A percentile compares a stretch with the other conserved stretches of the same genome.
These are phyloP conservation scores for Eilema griseolum DNA, from an alignment of 2,888 invertebrate genomes.

Conservation along the genomic window DNA sequence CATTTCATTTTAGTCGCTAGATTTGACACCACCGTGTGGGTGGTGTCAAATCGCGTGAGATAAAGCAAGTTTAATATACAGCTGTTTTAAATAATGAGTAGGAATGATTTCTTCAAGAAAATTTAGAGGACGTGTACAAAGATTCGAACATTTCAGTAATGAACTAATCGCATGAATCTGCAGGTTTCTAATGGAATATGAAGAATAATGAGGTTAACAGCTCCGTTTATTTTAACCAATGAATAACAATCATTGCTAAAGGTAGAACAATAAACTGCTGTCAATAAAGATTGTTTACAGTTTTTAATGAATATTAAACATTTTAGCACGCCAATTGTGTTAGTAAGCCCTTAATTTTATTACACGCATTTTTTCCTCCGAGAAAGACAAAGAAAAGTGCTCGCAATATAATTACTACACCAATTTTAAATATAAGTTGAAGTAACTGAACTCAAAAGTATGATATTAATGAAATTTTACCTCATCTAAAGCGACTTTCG, in stretches of 20 bases:
- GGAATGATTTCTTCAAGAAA: no score
- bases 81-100: no score
- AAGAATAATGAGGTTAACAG: neutral
- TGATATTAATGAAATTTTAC: neutral
- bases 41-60: no score
- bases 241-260: conserved; percentile 4
- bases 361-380: no score
- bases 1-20: no score
- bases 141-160: neutral
- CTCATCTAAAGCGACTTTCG: neutral
- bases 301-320: neutral
- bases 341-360: neutral
- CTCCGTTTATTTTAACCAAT: neutral
- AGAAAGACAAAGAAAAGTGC: neutral
- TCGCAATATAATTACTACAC: neutral
- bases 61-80: no score
- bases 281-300: conserved; percentile 14
- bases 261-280: conserved; percentile 13
- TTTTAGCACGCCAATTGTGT: conserved; percentile 11
- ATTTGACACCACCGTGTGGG: no score
- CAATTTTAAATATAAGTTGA: neutral
- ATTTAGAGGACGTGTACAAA: no score
- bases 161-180: neutral
- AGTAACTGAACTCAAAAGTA: neutral
- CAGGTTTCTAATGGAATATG: neutral